Percentiles rank a stretch among this genome's conserved stretches.
These are phyloP conservation scores for Lophotis ruficrista DNA, from an alignment of 2,113 vertebrate species.

Conservation along the genomic window DNA sequence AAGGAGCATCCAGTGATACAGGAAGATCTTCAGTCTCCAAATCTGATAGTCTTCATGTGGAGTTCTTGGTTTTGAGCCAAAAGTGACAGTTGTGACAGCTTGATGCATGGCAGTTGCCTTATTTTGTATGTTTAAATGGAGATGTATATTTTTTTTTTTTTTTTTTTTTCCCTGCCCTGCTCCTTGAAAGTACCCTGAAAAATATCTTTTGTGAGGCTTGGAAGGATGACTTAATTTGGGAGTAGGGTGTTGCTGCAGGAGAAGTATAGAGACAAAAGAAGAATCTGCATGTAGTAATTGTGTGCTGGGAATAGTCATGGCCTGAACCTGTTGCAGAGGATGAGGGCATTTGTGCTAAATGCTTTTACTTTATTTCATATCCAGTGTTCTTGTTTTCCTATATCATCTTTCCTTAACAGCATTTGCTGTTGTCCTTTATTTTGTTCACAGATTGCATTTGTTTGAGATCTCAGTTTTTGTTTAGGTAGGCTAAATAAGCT, in stretches of 20 bases:
- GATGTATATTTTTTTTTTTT: not conserved
- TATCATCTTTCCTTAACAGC: not conserved
- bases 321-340: not conserved
- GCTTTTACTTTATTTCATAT: not conserved
- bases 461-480: not conserved
- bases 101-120: not conserved
- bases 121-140: not conserved
- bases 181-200: not conserved
- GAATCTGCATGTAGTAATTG: not conserved
- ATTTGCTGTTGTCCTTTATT: not conserved
- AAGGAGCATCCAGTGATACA: not conserved
- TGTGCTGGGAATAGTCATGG: accelerated
- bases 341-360: not conserved
- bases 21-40: not conserved
- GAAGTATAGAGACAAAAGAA: not conserved
- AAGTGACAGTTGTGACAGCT: not conserved
- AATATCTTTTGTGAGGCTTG: not conserved
- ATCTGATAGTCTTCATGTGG: not conserved
- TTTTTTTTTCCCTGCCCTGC: too few species aligned
- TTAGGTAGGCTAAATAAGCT: not conserved
- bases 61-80: not conserved
- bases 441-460: not conserved
- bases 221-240: not conserved
- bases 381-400: not conserved
- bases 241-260: not conserved